phyloP scores from a whole-genome alignment of 2,888 invertebrate species.

The Meiosimyza decipiens region DNA sequence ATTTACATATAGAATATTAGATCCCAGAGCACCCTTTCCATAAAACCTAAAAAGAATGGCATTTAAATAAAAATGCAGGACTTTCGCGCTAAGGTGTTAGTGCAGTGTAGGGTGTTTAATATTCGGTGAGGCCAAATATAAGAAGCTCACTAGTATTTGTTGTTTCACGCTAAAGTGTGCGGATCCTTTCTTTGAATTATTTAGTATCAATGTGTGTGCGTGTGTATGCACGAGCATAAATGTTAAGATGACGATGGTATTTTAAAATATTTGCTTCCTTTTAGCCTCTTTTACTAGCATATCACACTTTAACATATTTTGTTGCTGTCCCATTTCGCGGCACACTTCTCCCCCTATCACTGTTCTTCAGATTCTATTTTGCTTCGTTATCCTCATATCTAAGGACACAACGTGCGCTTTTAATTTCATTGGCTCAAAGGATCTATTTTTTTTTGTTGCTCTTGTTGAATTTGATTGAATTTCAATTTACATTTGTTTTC shows the following conservation, averaged over 20 bases:
- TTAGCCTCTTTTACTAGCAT: neutral
- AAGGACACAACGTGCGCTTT: slow-evolving; percentile 22
- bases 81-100: no score
- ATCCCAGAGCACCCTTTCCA: no score
- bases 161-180: neutral
- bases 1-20: no score
- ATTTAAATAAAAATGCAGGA: no score
- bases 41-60: no score
- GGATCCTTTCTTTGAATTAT: neutral
- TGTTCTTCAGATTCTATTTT: neutral
- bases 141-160: no score
- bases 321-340: neutral
- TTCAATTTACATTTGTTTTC: slow-evolving; percentile 35
- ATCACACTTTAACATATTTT: no score
- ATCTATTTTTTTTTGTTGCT: neutral
- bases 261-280: slow-evolving; percentile 32
- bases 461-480: slow-evolving; percentile 33
- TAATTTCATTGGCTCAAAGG: slow-evolving; percentile 34
- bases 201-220: slow-evolving; percentile 17
- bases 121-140: no score
- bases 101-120: no score
- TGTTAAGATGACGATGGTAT: slow-evolving; percentile 32
- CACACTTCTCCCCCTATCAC: neutral
- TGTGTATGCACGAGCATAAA: neutral
- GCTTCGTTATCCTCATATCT: neutral